These are phyloP conservation scores for Epistrophe eligans DNA, from an alignment of 2,888 invertebrate species.

Conservation along the genomic window DNA sequence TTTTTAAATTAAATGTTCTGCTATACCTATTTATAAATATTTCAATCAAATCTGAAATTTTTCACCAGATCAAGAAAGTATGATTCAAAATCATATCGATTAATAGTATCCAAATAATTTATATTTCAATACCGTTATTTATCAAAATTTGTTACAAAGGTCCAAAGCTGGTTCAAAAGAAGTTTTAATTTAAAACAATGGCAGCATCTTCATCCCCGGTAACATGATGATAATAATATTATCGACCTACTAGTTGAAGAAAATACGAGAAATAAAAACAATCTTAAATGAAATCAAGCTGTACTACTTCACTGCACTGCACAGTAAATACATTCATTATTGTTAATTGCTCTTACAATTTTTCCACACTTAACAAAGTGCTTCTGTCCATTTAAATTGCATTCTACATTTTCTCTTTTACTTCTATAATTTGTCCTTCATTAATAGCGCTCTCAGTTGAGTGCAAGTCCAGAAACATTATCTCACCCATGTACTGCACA, in stretches of 20 bases:
- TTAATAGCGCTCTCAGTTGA: conserved; percentile 42
- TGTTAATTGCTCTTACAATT: not conserved
- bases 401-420: not conserved
- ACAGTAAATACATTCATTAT: not conserved
- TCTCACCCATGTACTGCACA: not conserved
- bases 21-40: too few species aligned
- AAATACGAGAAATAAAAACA: not conserved
- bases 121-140: too few species aligned
- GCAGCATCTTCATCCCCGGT: not conserved
- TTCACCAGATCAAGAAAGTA: not conserved
- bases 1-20: too few species aligned
- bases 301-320: not conserved
- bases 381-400: conserved; percentile 19
- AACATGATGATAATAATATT: not conserved
- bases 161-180: too few species aligned
- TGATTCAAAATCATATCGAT: not conserved
- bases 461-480: conserved; percentile 32
- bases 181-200: too few species aligned
- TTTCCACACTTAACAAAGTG: conserved; percentile 4
- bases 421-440: conserved; percentile 24
- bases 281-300: conserved; percentile 4
- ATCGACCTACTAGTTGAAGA: not conserved
- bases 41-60: not conserved
- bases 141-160: too few species aligned
- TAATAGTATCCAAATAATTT: too few species aligned